These are phyloP conservation scores for Dasyprocta punctata DNA, from an alignment of 2,113 vertebrate genomes.

Conservation along the genomic window DNA sequence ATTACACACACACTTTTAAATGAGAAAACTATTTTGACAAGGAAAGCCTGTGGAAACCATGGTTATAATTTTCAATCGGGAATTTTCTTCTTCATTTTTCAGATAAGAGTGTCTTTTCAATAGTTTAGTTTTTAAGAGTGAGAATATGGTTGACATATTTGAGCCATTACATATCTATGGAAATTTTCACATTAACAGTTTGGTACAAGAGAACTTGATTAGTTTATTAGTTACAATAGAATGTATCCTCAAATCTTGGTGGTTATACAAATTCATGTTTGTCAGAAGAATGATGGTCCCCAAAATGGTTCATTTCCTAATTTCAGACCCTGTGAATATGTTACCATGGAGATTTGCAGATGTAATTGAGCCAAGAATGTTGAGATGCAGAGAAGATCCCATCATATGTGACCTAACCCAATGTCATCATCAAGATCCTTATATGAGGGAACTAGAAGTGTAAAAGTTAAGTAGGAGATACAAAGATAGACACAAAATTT, in stretches of 20 bases:
- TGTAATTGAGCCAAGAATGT: neutral
- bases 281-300: neutral
- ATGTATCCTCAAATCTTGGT: neutral
- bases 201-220: neutral
- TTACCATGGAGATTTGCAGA: neutral
- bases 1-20: neutral
- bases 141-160: neutral
- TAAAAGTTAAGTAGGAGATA: neutral
- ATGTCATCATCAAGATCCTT: neutral
- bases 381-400: neutral
- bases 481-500: neutral
- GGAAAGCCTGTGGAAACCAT: neutral
- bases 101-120: neutral
- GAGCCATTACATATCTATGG: neutral
- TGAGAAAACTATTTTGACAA: neutral
- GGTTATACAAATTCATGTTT: neutral
- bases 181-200: neutral
- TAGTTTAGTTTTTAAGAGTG: neutral
- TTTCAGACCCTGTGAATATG: neutral
- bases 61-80: neutral
- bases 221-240: neutral
- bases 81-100: constrained; percentile 27
- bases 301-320: neutral
- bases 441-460: neutral
- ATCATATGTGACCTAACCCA: neutral